Evolutionary conservation across 2,888 invertebrate genomes (phyloP).

Genomic region (Dryocosmus kuriphilus): DNA sequence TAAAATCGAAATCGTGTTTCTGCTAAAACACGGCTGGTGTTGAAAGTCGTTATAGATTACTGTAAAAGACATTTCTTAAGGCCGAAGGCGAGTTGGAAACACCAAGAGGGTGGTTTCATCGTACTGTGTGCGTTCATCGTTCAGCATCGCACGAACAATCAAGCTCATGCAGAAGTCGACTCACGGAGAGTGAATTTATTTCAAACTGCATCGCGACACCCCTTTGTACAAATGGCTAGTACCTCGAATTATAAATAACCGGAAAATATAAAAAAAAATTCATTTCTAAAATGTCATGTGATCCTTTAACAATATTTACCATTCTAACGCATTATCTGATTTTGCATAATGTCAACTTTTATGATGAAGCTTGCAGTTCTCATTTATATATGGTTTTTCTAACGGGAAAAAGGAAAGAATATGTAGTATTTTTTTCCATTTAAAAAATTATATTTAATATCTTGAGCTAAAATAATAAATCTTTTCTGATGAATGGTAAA

Average conservation of each 20-base stretch:
- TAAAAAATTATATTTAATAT: background rate
- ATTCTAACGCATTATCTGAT: background rate
- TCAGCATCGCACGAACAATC: conserved; percentile 49
- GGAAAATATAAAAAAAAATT: background rate
- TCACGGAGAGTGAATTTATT: conserved; percentile 56
- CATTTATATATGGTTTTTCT: no score
- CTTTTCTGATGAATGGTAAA: background rate
- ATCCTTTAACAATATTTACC: no score
- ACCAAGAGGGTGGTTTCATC: conserved; percentile 44
- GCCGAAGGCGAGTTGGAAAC: background rate
- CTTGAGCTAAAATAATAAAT: background rate
- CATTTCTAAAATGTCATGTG: no score
- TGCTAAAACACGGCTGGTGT: conserved; percentile 47
- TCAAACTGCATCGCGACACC: conserved; percentile 42
- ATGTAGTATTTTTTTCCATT: no score
- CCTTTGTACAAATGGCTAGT: conserved; percentile 7
- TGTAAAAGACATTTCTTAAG: conserved; percentile 37
- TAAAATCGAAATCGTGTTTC: conserved; percentile 53
- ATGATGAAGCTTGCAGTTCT: no score
- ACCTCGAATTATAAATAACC: conserved; percentile 7
- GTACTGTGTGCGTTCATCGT: conserved; percentile 47
- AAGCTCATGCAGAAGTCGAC: conserved; percentile 47
- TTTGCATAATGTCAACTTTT: background rate
- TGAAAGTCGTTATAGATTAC: conserved; percentile 43
- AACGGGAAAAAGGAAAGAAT: no score